Conservation (phyloP, 2,888 invertebrate species). For the Artemia sinica region DNA sequence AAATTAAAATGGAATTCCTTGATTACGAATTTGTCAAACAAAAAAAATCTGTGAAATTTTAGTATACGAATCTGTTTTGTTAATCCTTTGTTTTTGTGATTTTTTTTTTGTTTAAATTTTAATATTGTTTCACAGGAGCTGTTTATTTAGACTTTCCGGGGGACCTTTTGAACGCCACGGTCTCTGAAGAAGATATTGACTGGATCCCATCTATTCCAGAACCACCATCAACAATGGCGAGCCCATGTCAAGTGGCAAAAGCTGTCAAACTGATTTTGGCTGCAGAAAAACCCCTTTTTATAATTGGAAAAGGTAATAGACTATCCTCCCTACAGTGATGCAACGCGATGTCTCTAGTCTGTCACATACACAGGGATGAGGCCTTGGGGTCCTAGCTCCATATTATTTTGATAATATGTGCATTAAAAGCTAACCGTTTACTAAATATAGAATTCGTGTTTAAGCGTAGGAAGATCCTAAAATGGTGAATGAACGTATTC, state of each 20-base stretch:
- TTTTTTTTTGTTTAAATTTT: not conserved
- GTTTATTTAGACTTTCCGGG: slow-evolving; percentile 81
- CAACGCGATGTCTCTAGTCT: too few species aligned
- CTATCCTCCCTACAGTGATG: too few species aligned
- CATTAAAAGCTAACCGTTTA: too few species aligned
- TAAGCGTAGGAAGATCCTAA: too few species aligned
- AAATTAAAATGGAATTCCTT: slow-evolving; percentile 77
- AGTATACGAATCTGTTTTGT: not conserved
- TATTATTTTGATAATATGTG: too few species aligned
- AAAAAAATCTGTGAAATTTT: too few species aligned
- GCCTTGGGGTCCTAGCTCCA: too few species aligned
- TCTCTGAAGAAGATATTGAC: slow-evolving; percentile 30
- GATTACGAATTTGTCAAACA: slow-evolving; percentile 28
- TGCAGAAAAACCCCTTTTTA: slow-evolving; percentile 37
- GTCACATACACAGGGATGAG: too few species aligned
- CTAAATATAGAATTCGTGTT: too few species aligned
- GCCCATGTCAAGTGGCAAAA: slow-evolving; percentile 45
- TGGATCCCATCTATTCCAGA: slow-evolving; percentile 33
- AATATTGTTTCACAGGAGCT: slow-evolving; percentile 35
- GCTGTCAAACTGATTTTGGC: slow-evolving; percentile 49
- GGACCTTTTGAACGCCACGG: slow-evolving; percentile 47
- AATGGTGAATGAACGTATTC: too few species aligned
- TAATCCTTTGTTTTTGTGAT: not conserved
- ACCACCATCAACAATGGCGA: slow-evolving; percentile 50
- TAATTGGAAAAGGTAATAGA: slow-evolving; percentile 58